Evolutionary conservation across 2,888 invertebrate species (phyloP), one percentile per base, ranked within the genome.

Genomic region (Drosophila fulvimacula): DNA sequence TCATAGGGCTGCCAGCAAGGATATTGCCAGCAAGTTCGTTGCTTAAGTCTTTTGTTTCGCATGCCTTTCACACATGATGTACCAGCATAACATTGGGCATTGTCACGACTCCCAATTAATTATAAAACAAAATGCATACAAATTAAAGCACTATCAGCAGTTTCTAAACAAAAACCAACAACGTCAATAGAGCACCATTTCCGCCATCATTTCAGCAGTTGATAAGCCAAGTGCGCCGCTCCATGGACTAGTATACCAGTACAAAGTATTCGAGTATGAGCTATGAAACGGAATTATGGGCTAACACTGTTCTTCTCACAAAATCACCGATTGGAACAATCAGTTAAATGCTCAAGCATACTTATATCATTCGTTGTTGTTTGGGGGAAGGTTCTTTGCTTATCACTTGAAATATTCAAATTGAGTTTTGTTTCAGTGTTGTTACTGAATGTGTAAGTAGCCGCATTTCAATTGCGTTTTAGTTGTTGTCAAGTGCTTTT

Each of bases 321-420:
- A 81, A 87, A 88, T 88, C 89, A 88, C 66, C 77, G 85, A 87
- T 87, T 88, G 86, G 86, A 87, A 89, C 89, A 85, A 85, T 87
- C 88, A 89, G 82, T 83, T 79, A 82, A 83, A 82, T 76, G 79
- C 58, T 74, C 60, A 69, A 79, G 70, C 79, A 73, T 76, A 51
- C 73, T 72, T 74, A 69, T 73, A 72, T 70, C 59, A 9, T 51
- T 60, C 49, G 42, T 59, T 58, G 19, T 51, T 55, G 36, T 53
- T 55, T 44, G 9, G 38, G 65, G 56, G 51, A 63, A 62, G 52
- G 52, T 39, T 64, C 60, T 59, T 73, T 27, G 62, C 77, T 76
- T 79, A 84, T 77, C 70, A 63, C 75, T 65, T 63, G 57, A 62
- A 72, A 63, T 78, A 81, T 79, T 81, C 75, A 85, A 83, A 84